phyloP scores from a whole-genome alignment of 2,888 invertebrate species.

The Athalia cordata region DNA sequence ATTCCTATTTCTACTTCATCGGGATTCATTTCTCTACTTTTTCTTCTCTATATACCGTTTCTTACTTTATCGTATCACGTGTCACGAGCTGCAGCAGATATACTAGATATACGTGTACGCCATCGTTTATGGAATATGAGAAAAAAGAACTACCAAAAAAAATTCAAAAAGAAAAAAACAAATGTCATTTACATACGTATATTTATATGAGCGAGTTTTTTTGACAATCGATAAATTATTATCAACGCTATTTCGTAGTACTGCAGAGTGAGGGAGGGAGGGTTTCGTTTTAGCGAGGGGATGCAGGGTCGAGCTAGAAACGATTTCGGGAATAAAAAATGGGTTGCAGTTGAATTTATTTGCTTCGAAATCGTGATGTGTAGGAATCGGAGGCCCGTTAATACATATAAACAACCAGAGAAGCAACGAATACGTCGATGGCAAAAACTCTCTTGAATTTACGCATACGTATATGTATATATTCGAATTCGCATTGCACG shows the following conservation, averaged over 20 bases:
- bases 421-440: neutral
- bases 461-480: neutral
- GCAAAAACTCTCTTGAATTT: conserved; percentile 19
- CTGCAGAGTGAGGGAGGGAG: too few species aligned
- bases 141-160: neutral
- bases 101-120: neutral
- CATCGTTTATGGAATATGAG: neutral
- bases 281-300: too few species aligned
- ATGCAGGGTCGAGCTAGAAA: neutral
- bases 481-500: neutral
- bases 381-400: neutral
- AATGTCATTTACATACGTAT: too few species aligned
- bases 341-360: neutral
- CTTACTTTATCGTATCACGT: conserved; percentile 16
- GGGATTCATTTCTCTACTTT: conserved; percentile 36
- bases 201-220: too few species aligned
- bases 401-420: too few species aligned
- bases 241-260: too few species aligned
- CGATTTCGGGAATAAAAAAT: conserved; percentile 25
- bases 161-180: neutral
- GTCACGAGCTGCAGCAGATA: conserved; percentile 11
- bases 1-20: conserved; percentile 39
- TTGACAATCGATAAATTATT: too few species aligned
- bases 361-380: conserved; percentile 7
- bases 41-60: neutral